phyloP scores from a whole-genome alignment of 2,797 vertebrate genomes.

The Eleutherodactylus coqui region DNA sequence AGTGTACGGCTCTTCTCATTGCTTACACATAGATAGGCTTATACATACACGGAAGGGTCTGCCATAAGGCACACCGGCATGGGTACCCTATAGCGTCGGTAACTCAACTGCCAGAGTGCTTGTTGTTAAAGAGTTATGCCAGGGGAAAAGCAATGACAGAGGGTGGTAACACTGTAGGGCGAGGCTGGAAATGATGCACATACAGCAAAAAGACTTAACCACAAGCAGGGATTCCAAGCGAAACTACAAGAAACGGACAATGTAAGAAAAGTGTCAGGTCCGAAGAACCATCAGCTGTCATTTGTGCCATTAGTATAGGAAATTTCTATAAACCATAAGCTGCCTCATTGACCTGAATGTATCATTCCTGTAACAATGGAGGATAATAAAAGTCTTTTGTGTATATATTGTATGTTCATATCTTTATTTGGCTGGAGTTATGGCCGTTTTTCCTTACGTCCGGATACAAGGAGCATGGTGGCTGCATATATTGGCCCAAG shows the following conservation, averaged over 20 bases:
- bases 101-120: slow-evolving; percentile 4
- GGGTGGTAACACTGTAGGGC: not conserved
- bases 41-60: too few relatives aligned
- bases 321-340: not conserved
- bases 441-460: not conserved
- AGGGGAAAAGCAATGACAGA: slow-evolving; percentile 4
- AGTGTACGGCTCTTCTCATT: slow-evolving; percentile 30
- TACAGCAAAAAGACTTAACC: slow-evolving; percentile 31
- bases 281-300: not conserved
- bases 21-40: not conserved
- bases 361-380: slow-evolving; percentile 21
- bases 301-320: slow-evolving; percentile 44
- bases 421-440: slow-evolving; percentile 27
- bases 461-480: not conserved
- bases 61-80: slow-evolving; percentile 27
- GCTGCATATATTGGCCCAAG: not conserved
- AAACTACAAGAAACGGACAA: slow-evolving; percentile 44
- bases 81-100: not conserved
- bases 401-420: not conserved
- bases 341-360: slow-evolving; percentile 20
- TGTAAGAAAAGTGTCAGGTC: slow-evolving; percentile 12
- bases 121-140: not conserved
- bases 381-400: slow-evolving; percentile 20
- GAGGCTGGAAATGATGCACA: not conserved
- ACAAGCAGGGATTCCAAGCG: slow-evolving; percentile 26